phyloP scores from a whole-genome alignment of 2,797 vertebrate genomes.

The Hippocampus kuda region DNA sequence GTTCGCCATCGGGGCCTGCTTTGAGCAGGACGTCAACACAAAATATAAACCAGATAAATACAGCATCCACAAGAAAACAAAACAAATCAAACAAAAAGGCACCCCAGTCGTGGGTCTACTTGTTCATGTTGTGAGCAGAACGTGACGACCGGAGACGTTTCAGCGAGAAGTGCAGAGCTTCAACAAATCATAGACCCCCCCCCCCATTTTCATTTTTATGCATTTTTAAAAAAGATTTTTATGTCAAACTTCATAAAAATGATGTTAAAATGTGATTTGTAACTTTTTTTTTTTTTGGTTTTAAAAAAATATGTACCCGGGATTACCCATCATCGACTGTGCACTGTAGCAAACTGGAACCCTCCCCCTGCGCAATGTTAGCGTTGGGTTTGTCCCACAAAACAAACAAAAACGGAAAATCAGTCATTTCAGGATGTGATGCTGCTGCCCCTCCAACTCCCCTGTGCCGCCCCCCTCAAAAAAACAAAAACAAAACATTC shows the following conservation, averaged over 20 bases:
- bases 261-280: constrained; percentile 66
- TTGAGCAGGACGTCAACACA: constrained; percentile 60
- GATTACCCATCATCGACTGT: constrained; percentile 69
- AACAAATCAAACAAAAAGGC: constrained; percentile 34
- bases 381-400: constrained; percentile 45
- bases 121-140: constrained; percentile 46
- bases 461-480: constrained; percentile 48
- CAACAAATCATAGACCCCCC: constrained; percentile 59
- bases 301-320: constrained; percentile 76
- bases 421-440: constrained; percentile 50
- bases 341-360: constrained; percentile 66
- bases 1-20: constrained; percentile 53
- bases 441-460: constrained; percentile 49
- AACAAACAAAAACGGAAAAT: constrained; percentile 36
- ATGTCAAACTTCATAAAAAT: constrained; percentile 72
- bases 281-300: constrained; percentile 60
- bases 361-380: constrained; percentile 46
- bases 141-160: constrained; percentile 56
- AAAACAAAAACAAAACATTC: constrained; percentile 17
- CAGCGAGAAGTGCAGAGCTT: constrained; percentile 71
- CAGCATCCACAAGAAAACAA: constrained; percentile 57
- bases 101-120: constrained; percentile 50
- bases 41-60: constrained; percentile 60
- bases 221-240: constrained; percentile 56
- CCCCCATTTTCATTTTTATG: constrained; percentile 41